phyloP scores from a whole-genome alignment of 2,797 vertebrate species.

The Cetoscarus ocellatus region DNA sequence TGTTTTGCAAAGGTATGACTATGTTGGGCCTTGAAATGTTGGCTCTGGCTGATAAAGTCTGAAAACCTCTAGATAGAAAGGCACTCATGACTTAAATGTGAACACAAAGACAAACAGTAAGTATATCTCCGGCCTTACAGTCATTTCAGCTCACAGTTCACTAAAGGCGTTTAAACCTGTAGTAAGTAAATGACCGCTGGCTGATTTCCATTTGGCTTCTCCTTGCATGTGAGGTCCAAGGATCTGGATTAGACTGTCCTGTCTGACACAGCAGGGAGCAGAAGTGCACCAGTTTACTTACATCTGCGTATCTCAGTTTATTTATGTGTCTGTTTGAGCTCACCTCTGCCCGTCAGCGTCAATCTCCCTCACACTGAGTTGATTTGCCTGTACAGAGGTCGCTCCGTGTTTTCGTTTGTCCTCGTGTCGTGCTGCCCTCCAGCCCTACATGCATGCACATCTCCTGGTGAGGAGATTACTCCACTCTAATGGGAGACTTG shows the following conservation, averaged over 20 bases:
- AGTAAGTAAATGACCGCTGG: background rate
- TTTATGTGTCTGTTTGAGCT: slow-evolving; percentile 30
- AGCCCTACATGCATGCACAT: slow-evolving; percentile 11
- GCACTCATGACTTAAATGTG: too few relatives aligned
- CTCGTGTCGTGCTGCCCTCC: slow-evolving; percentile 19
- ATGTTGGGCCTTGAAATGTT: too few relatives aligned
- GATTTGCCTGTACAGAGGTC: slow-evolving; percentile 11
- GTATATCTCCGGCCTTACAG: background rate
- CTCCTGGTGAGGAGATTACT: slow-evolving; percentile 47
- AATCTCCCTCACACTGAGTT: slow-evolving; percentile 35
- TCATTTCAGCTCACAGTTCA: background rate
- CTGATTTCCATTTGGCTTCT: background rate
- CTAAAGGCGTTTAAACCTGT: background rate
- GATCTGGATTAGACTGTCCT: slow-evolving; percentile 26
- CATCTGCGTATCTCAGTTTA: slow-evolving; percentile 26
- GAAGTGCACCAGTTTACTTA: slow-evolving; percentile 6
- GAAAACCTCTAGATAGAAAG: too few relatives aligned
- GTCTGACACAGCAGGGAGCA: slow-evolving; percentile 11
- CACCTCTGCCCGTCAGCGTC: slow-evolving; percentile 27
- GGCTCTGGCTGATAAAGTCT: too few relatives aligned
- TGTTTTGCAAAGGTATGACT: too few relatives aligned
- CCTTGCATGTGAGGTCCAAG: background rate
- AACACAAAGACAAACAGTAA: background rate
- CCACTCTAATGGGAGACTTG: slow-evolving; percentile 48
- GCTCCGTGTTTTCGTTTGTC: slow-evolving; percentile 20